Conservation (phyloP, 2,888 invertebrate genomes). For the Brenthis hecate region DNA sequence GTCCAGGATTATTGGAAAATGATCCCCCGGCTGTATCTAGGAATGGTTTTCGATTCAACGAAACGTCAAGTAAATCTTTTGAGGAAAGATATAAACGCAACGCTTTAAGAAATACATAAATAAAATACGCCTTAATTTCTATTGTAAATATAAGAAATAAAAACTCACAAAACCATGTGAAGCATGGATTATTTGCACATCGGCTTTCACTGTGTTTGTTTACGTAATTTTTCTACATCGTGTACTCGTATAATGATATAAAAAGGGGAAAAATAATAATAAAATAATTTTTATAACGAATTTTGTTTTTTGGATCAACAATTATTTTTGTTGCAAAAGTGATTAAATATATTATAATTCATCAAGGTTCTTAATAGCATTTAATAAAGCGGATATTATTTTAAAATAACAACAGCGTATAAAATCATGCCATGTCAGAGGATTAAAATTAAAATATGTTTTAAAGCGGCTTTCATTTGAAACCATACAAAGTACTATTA, state of each 20-base stretch:
- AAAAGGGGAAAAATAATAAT: background rate
- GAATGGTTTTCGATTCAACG: slow-evolving; percentile 58
- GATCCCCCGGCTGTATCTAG: slow-evolving; percentile 50
- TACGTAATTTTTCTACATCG: slow-evolving; percentile 14
- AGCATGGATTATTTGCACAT: slow-evolving; percentile 13
- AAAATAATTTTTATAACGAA: no score
- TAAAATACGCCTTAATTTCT: slow-evolving; percentile 39
- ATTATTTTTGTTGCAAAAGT: no score
- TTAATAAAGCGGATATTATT: no score
- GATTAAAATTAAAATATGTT: background rate
- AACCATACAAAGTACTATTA: background rate
- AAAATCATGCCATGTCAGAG: no score
- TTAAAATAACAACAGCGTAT: no score
- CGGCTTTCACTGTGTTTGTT: slow-evolving; percentile 17
- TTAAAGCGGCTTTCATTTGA: background rate
- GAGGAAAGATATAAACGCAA: slow-evolving; percentile 40
- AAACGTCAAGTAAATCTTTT: slow-evolving; percentile 56
- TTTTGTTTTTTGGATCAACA: no score
- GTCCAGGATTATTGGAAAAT: slow-evolving; percentile 68
- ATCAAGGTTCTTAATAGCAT: no score
- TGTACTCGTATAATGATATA: background rate
- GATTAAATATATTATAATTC: no score
- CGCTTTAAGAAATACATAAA: slow-evolving; percentile 49
- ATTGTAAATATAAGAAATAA: slow-evolving; percentile 11
- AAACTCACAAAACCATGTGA: slow-evolving; percentile 1